phyloP scores from a whole-genome alignment of 2,113 vertebrate species.

The Myrmecophaga tridactyla region DNA sequence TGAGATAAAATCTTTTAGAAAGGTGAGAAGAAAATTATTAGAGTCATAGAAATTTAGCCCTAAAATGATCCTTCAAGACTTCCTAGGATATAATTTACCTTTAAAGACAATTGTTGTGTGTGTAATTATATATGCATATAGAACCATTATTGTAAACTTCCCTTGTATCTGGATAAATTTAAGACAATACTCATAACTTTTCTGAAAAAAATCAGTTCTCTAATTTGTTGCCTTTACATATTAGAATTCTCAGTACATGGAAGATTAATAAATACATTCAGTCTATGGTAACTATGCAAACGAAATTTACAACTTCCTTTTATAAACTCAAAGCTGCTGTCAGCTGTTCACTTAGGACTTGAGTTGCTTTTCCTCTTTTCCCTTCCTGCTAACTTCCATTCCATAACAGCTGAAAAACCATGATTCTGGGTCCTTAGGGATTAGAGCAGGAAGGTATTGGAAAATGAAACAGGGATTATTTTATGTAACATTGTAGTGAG shows the following conservation, averaged over 20 bases:
- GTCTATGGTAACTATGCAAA: not conserved
- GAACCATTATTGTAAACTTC: not conserved
- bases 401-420: not conserved
- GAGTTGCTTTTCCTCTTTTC: not conserved
- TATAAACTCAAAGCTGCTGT: not conserved
- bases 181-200: not conserved
- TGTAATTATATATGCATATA: not conserved
- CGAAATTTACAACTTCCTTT: not conserved
- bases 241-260: not conserved
- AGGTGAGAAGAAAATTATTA: not conserved
- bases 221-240: not conserved
- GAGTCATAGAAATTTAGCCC: not conserved
- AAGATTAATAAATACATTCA: not conserved
- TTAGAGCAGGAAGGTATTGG: too few species aligned
- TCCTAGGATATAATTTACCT: not conserved
- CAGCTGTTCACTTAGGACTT: not conserved
- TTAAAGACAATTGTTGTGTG: not conserved
- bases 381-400: not conserved
- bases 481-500: not conserved
- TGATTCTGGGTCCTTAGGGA: rapidly evolving
- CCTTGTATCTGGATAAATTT: not conserved
- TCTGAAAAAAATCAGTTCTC: not conserved
- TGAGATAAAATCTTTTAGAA: not conserved
- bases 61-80: not conserved
- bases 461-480: not conserved